Evolutionary conservation across 2,113 vertebrate species (phyloP).

Genomic region (Hippoglossus stenolepis): DNA sequence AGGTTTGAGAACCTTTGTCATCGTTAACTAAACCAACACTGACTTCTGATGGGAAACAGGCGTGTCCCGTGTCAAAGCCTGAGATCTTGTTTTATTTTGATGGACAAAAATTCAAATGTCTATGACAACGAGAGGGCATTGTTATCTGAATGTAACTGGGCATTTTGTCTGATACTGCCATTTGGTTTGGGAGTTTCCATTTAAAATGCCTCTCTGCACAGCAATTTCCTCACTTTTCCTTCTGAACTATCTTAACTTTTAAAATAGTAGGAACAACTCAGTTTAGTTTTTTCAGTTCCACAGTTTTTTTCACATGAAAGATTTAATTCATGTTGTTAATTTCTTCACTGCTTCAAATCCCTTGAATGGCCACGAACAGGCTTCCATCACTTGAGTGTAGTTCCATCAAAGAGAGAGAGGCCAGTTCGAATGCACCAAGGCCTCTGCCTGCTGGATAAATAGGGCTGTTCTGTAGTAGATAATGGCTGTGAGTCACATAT

Average conservation of each 20-base stretch:
- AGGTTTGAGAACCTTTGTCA: no score
- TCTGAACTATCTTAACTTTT: slow-evolving; percentile 11
- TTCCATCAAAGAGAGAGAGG: slow-evolving; percentile 67
- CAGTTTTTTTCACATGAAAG: slow-evolving; percentile 1
- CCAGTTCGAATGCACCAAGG: slow-evolving; percentile 65
- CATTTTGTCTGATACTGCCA: not conserved
- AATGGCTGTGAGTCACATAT: slow-evolving; percentile 82
- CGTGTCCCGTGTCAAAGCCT: no score
- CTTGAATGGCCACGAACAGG: slow-evolving; percentile 47
- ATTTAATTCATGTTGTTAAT: slow-evolving; percentile 57
- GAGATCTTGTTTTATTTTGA: not conserved
- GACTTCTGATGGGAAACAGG: no score
- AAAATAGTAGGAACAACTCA: slow-evolving; percentile 14
- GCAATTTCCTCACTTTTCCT: not conserved
- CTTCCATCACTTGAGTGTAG: slow-evolving; percentile 66
- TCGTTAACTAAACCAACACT: no score
- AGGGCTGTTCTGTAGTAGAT: slow-evolving; percentile 81
- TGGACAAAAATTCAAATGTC: not conserved
- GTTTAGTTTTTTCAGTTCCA: not conserved
- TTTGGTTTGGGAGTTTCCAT: not conserved
- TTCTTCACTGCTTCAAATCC: slow-evolving; percentile 45
- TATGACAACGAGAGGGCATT: not conserved
- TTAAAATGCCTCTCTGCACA: not conserved
- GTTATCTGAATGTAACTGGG: not conserved
- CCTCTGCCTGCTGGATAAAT: slow-evolving; percentile 76